phyloP scores from a whole-genome alignment of 2,113 vertebrate species.

The Phocoena sinus region DNA sequence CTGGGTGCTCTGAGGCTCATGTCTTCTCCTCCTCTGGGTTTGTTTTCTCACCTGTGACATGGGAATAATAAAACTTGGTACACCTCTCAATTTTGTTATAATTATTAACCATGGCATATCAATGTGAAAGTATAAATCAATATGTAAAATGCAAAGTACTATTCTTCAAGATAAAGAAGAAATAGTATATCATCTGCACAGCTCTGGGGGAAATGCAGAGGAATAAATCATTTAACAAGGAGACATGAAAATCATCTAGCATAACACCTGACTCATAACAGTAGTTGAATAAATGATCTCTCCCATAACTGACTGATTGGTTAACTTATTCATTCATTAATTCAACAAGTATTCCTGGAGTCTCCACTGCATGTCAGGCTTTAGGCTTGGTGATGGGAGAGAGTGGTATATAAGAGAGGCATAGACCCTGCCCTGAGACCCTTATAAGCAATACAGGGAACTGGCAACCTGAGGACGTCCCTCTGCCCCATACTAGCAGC shows the following conservation, averaged over 20 bases:
- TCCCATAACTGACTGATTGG: neutral
- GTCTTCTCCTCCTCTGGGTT: neutral
- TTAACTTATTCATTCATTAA: neutral
- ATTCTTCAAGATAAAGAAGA: neutral
- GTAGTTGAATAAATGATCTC: neutral
- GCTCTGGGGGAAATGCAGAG: neutral
- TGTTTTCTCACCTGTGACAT: neutral
- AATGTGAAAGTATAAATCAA: neutral
- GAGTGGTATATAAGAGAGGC: neutral
- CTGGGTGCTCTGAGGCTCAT: neutral
- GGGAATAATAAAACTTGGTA: neutral
- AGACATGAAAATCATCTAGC: neutral
- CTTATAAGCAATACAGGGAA: neutral
- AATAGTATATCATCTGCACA: neutral
- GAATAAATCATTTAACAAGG: neutral
- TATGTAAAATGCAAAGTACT: neutral
- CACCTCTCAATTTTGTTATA: neutral
- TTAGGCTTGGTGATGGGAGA: neutral
- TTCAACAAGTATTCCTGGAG: neutral
- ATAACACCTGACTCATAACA: neutral
- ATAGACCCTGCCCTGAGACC: neutral
- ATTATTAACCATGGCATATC: neutral
- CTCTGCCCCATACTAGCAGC: neutral
- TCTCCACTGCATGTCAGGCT: neutral
- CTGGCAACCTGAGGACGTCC: neutral